Base-by-base conservation (phyloP, 2,888 invertebrate genomes). In the Rhogogaster chlorosoma region DNA sequence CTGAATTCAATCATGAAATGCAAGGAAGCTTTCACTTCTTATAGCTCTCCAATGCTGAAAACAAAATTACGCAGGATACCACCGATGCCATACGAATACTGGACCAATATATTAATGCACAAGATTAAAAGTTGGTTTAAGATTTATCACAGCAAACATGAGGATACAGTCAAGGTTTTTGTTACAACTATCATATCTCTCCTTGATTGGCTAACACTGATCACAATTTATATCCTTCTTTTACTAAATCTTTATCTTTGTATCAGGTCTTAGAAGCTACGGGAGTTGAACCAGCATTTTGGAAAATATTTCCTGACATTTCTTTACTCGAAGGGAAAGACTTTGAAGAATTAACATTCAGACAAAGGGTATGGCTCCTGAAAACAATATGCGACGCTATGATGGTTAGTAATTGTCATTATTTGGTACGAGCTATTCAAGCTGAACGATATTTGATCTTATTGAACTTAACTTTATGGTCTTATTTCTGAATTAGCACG, bases 71-170 rank as follows among this genome's bases (percentile, higher is more conserved):
- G 94, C 77, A 93, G 92, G 88, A 92, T 94, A 86, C 94, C 94
- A 42, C 91, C 94, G 45, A 95, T 95, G 95, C 95, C 95, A 4
- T 95, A 95, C 89, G 92, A 93, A 86, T 94, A 95, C 83, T 95
- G 95, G 95, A 94, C 94, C 42, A 93, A 93, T 75, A 94, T 94
- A 86, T 91, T 95, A 67, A 89, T 92, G 36, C 91, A 93, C 84
- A 94, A 94, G 88, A 91, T 95, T 36, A 91, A 93, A 36, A 89
- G 91, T 29, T 95, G 95, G 95, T 95, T 94, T 90, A 94, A 94
- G 88, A 88, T 93, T 64, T 94, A 94, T 88, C 91, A 93, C 77
- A 91, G 90, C 71, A 93, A 93, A 86, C 92, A 92, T 18, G 91
- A 93, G 78, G 90, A 93, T 73, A 86, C 91, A 9, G 87, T 92